Evolutionary conservation across 2,888 invertebrate species (phyloP).

Genomic region (Meteorus colon): DNA sequence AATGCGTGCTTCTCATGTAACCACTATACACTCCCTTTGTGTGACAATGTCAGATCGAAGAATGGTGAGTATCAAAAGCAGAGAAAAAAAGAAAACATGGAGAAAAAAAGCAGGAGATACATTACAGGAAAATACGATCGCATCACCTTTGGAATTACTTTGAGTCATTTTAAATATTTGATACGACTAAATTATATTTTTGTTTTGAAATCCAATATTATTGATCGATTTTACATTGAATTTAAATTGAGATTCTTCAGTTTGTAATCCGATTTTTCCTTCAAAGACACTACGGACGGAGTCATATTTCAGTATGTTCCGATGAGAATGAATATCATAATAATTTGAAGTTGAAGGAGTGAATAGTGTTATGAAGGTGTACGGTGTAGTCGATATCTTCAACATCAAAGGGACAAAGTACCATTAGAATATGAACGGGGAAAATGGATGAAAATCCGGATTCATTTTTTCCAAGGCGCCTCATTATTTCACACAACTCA

Average conservation of each 20-base stretch:
- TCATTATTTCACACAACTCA: neutral
- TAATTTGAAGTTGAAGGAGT: constrained; percentile 15
- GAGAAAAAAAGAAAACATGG: neutral
- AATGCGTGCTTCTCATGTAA: constrained; percentile 8
- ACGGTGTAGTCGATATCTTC: neutral
- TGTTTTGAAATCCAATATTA: neutral
- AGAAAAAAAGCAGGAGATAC: neutral
- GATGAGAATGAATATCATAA: neutral
- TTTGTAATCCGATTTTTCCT: neutral
- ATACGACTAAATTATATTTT: neutral
- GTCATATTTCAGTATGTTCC: neutral
- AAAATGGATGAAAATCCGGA: neutral
- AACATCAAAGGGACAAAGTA: neutral
- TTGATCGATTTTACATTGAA: neutral
- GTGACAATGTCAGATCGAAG: neutral
- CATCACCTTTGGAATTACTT: too few relatives aligned
- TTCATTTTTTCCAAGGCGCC: neutral
- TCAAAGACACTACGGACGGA: neutral
- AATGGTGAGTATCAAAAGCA: neutral
- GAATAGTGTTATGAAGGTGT: neutral
- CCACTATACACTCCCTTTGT: neutral
- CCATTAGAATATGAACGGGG: neutral
- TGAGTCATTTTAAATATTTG: too few relatives aligned
- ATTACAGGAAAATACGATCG: neutral
- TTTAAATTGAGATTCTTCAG: neutral